Evolutionary conservation across 1,140 invertebrate genomes (phyloP).

Genomic region (Panagrolaimus sp.): DNA sequence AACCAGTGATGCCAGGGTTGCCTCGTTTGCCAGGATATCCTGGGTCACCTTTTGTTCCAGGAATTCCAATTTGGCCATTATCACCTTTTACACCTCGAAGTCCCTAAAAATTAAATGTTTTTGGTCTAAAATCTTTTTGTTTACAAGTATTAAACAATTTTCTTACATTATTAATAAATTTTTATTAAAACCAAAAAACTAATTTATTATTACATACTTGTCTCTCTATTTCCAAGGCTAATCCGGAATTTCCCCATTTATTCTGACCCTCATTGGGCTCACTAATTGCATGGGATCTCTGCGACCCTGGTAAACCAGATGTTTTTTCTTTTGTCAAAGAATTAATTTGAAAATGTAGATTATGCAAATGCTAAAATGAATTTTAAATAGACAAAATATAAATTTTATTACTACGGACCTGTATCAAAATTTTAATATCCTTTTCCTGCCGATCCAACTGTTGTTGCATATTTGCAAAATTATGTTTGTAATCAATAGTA

Average conservation of each 20-base stretch:
- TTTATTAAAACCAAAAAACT: too few species aligned
- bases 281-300: neutral
- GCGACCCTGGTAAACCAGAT: neutral
- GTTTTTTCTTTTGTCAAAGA: neutral
- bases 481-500: neutral
- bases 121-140: too few species aligned
- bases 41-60: neutral
- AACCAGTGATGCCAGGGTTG: neutral
- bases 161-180: too few species aligned
- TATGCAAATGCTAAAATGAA: conserved; percentile 1
- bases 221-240: too few species aligned
- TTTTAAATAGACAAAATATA: neutral
- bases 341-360: neutral
- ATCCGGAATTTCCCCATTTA: too few species aligned
- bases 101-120: neutral
- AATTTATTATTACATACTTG: too few species aligned
- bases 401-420: neutral
- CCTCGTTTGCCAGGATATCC: neutral
- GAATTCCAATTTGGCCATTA: neutral
- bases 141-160: too few species aligned
- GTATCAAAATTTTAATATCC: neutral
- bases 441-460: conserved; percentile 7
- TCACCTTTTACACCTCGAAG: conserved; percentile 10
- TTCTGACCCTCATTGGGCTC: too few species aligned
- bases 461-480: conserved; percentile 1